Base-by-base conservation (phyloP, 2,888 invertebrate species). In the Sericinus montela region DNA sequence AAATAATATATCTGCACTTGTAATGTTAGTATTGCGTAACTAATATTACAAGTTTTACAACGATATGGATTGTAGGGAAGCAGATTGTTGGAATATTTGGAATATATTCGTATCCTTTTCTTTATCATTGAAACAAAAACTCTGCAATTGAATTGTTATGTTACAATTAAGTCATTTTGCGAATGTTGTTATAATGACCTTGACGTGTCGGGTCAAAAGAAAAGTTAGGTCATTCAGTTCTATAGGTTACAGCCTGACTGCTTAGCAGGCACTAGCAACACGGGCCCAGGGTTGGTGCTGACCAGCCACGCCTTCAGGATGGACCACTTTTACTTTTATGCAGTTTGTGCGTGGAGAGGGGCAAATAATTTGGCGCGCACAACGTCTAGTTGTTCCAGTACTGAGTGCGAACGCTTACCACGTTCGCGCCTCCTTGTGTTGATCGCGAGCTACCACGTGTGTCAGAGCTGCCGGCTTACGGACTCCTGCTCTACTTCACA, bases 241-340 rank as follows among this genome's bases (percentile, higher is more conserved):
- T 11, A 29, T 28, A 28, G 23, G 8, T 34, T 9, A 28, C 11
- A 16, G 13, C 10, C 6, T 19, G 43, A 25, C 23, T 35, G 42
- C n/a, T 10, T n/a, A 35, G 25, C 44, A 13, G 19, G 11, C 25
- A 6, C 25, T 23, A 58, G 63, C 63, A 64, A 65, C 54, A 62
- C 55, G 62, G 61, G 74, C 74, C 73, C 75, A 80, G 70, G 77
- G 74, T 65, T 74, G 64, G 52, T 55, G 59, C 44, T 50, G 28
- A 28, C 28, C 58, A 59, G 68, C 69, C 78, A 75, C 78, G 75
- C 81, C 81, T 79, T 70, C 73, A 72, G 82, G 85, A 83, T 72
- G 63, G 65, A 74, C 73, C 76, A 86, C 86, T 86, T 86, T 86
- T 86, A 86, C 86, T 86, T 85, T 80, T 72, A 69, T 71, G 71